Percentiles rank a stretch among this genome's conserved stretches.
Evolutionary conservation across 2,888 invertebrate species (phyloP).

Genomic region (Heteromurus nitidus): DNA sequence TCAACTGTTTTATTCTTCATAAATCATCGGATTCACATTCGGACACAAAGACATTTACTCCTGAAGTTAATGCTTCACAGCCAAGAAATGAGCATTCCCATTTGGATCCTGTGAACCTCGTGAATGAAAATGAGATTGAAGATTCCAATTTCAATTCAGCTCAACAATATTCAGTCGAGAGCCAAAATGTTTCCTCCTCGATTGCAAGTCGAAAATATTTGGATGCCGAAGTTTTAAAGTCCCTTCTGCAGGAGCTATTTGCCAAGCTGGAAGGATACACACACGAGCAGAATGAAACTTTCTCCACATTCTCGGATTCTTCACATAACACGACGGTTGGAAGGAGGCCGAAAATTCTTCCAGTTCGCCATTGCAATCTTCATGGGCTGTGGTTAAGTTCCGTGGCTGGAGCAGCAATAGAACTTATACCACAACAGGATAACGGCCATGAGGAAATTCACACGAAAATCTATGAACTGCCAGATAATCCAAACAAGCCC

Average conservation of each 20-base stretch:
- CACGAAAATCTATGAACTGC: slow-evolving; percentile 59
- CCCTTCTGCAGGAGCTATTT: slow-evolving; percentile 53
- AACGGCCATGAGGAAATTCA: slow-evolving; percentile 55
- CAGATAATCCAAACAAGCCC: slow-evolving; percentile 47
- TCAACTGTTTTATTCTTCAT: too few relatives aligned
- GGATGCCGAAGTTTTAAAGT: slow-evolving; percentile 52
- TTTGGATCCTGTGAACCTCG: too few relatives aligned
- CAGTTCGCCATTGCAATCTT: slow-evolving; percentile 61
- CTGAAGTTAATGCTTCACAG: neutral
- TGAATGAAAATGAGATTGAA: neutral
- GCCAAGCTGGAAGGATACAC: slow-evolving; percentile 35
- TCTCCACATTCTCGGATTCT: neutral
- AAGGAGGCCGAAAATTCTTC: slow-evolving; percentile 10
- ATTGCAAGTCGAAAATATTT: neutral
- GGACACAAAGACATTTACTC: neutral
- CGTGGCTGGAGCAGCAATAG: slow-evolving; percentile 69
- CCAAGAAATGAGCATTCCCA: neutral
- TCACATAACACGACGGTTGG: neutral
- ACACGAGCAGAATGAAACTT: neutral
- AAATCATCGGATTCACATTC: neutral
- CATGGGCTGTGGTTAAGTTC: slow-evolving; percentile 70
- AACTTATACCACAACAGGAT: slow-evolving; percentile 57
- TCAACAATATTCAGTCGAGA: neutral
- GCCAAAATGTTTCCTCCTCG: neutral
- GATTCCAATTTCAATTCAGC: neutral